Evolutionary conservation across 1,140 invertebrate genomes (phyloP).

Genomic region (Forficula auricularia): DNA sequence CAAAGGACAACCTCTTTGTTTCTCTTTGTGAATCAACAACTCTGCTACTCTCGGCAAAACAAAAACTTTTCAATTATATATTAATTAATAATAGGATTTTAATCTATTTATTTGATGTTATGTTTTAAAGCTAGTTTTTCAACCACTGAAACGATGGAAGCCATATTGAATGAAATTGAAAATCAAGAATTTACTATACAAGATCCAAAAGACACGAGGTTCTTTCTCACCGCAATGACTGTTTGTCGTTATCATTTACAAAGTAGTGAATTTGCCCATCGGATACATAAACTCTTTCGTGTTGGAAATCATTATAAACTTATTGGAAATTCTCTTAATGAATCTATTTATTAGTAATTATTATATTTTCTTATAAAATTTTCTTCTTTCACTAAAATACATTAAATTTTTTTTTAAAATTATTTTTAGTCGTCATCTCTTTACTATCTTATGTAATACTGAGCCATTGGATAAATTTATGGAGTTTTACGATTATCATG

Average conservation of each 20-base stretch:
- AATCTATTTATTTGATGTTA: neutral
- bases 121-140: slow-evolving; percentile 12
- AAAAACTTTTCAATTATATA: no score
- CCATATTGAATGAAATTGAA: slow-evolving; percentile 46
- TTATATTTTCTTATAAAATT: no score
- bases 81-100: neutral
- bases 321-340: slow-evolving; percentile 53
- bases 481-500: slow-evolving; percentile 46
- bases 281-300: slow-evolving; percentile 49
- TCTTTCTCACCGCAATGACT: slow-evolving; percentile 67
- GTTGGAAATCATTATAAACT: slow-evolving; percentile 57
- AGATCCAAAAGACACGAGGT: slow-evolving; percentile 48
- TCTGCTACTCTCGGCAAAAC: no score
- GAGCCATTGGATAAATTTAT: slow-evolving; percentile 54
- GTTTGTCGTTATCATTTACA: slow-evolving; percentile 47
- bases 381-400: no score
- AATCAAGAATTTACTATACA: slow-evolving; percentile 37
- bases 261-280: slow-evolving; percentile 43
- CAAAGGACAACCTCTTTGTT: no score
- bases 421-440: slow-evolving; percentile 46
- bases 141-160: slow-evolving; percentile 34
- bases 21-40: no score
- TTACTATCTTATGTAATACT: slow-evolving; percentile 34
- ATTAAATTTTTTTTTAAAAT: slow-evolving; percentile 53
- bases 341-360: slow-evolving; percentile 52